Evolutionary conservation across 1,140 invertebrate genomes (phyloP).

Genomic region (Cydia splendana): DNA sequence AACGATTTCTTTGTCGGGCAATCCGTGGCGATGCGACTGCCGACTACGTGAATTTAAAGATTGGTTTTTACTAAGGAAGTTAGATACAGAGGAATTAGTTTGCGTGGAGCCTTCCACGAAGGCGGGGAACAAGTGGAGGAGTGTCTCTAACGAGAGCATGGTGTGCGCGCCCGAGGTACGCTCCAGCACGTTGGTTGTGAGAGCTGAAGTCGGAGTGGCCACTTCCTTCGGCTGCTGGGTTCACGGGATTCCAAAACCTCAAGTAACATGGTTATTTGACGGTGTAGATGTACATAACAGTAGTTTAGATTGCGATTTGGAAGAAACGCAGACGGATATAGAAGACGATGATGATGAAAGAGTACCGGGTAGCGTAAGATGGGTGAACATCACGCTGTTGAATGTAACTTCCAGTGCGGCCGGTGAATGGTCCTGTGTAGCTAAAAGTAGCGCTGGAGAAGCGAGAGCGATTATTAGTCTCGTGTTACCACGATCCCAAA

Average conservation of each 20-base stretch:
- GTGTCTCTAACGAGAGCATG: conserved; percentile 68
- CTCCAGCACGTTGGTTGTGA: conserved; percentile 70
- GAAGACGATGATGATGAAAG: conserved; percentile 67
- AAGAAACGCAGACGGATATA: conserved; percentile 66
- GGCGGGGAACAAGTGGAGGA: conserved; percentile 71
- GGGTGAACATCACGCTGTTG: conserved; percentile 74
- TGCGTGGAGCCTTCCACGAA: conserved; percentile 69
- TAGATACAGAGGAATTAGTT: conserved; percentile 71
- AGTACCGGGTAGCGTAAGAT: conserved; percentile 71
- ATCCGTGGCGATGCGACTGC: conserved; percentile 95
- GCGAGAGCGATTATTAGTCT: conserved; percentile 73
- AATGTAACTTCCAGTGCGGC: conserved; percentile 75
- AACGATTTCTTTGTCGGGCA: conserved; percentile 89
- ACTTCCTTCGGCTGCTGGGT: conserved; percentile 89
- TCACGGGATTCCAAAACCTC: conserved; percentile 90
- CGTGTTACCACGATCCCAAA: conserved; percentile 68
- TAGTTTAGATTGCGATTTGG: conserved; percentile 71
- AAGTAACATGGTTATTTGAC: conserved; percentile 91
- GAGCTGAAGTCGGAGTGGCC: conserved; percentile 70
- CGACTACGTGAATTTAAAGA: conserved; percentile 88
- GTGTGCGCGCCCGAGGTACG: conserved; percentile 71
- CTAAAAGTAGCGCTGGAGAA: conserved; percentile 71
- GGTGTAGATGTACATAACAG: conserved; percentile 79
- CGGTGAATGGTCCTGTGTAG: conserved; percentile 76
- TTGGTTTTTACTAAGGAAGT: conserved; percentile 86